Percentiles rank a stretch among this genome's conserved stretches.
These are phyloP conservation scores for Drosophila kambysellisi DNA, from an alignment of 2,888 invertebrate species.

Conservation along the genomic window DNA sequence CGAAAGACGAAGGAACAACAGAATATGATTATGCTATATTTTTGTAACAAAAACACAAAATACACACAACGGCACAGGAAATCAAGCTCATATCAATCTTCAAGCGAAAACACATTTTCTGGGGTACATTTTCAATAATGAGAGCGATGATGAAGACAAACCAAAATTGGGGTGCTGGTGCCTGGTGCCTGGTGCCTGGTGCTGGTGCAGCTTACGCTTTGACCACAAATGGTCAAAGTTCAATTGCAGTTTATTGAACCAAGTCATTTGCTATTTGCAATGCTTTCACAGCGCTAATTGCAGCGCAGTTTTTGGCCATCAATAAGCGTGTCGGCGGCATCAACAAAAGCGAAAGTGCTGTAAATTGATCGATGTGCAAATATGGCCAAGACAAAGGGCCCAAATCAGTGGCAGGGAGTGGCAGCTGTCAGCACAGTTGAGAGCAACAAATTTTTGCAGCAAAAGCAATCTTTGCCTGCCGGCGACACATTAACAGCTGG, in stretches of 20 bases:
- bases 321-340: slow-evolving; percentile 12
- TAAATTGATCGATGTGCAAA: slow-evolving; percentile 72
- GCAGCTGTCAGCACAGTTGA: slow-evolving; percentile 18
- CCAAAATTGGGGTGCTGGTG: slow-evolving; percentile 5
- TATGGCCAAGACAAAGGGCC: slow-evolving; percentile 41
- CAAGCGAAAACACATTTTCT: slow-evolving; percentile 6
- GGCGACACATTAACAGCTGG: slow-evolving; percentile 61
- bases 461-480: slow-evolving; percentile 27
- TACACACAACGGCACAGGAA: slow-evolving; percentile 30
- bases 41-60: slow-evolving; percentile 31
- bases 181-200: slow-evolving; percentile 6
- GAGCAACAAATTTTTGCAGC: slow-evolving; percentile 26
- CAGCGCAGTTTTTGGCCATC: slow-evolving; percentile 46
- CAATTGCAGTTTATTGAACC: slow-evolving; percentile 75
- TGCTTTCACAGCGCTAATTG: slow-evolving; percentile 70
- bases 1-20: not conserved
- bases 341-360: slow-evolving; percentile 66
- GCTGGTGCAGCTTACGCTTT: slow-evolving; percentile 8
- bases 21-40: slow-evolving; percentile 63
- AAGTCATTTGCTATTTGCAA: slow-evolving; percentile 51
- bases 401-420: slow-evolving; percentile 23
- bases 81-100: slow-evolving; percentile 67
- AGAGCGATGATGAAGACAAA: slow-evolving; percentile 38
- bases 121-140: slow-evolving; percentile 43
- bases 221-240: slow-evolving; percentile 36